Base-by-base conservation (phyloP, 2,113 vertebrate genomes). In the Mustela nigripes region DNA sequence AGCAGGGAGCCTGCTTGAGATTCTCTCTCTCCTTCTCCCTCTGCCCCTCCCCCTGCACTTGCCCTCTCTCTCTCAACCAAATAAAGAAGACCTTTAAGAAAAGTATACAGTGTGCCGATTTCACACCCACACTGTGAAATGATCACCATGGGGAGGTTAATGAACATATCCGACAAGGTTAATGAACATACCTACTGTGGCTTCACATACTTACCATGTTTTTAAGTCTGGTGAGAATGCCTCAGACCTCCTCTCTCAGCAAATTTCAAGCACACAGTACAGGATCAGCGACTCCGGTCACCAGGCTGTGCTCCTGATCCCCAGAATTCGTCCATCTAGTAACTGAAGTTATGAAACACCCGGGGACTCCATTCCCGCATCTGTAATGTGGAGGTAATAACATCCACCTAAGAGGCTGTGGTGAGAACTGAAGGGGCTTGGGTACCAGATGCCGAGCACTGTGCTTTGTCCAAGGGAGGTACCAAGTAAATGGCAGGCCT, bases 401-500 rank as follows among this genome's bases (percentile, higher is more conserved):
- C 31, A 31, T 19, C 56, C 28, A 36, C 22, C 67, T 73, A 28
- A 15, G 48, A 31, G 42, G 76, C 50, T 83, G 19, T 8, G 21
- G 50, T 3, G 31, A 67, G 78, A 78, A 19, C 15, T 48, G 26
- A 26, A 62, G 33, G 18, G 39, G 28, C 9, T 33, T 50, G 11
- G 16, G 1, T 9, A 16, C 9, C 22, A 16, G 14, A 15, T 22
- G 14, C 56, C 18, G 12, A 53, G 21, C 33, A 33, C 5, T 1
- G 73, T 8, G 45, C 42, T 80, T 39, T 50, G 53, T 31, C 7
- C 16, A 4, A 7, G 3, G 31, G 16, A 24, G 36, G 11, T 11
- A 24, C n/a, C 18, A 6, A 22, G 18, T 11, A 36, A 48, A 39
- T 1, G 1, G 39, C 71, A 5, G 2, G 3, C 24, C 8, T 19